Percentiles rank a stretch among this genome's conserved stretches.
These are phyloP conservation scores for Drosophila obscura DNA, from an alignment of 1,140 invertebrate genomes.

Conservation along the genomic window DNA sequence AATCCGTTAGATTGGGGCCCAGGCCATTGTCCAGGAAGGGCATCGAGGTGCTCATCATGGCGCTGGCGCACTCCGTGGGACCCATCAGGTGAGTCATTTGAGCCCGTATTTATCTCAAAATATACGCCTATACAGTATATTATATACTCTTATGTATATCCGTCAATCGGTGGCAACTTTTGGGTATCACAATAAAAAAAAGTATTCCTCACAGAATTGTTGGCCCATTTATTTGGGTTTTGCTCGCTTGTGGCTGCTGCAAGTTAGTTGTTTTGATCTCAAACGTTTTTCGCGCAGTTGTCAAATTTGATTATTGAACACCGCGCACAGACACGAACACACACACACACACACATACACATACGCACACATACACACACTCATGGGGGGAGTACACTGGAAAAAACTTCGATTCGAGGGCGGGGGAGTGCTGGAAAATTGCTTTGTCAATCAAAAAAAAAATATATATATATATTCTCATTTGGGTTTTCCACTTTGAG, in stretches of 20 bases:
- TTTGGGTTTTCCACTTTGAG: too few species aligned
- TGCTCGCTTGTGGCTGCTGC: not conserved
- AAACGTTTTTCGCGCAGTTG: conserved; percentile 76
- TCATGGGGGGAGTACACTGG: conserved; percentile 36
- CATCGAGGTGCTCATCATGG: conserved; percentile 73
- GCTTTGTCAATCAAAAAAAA: conserved; percentile 43
- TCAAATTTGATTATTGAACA: conserved; percentile 75
- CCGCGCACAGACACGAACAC: conserved; percentile 19
- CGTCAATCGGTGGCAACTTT: too few species aligned
- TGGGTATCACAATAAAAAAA: conserved; percentile 30
- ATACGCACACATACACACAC: conserved; percentile 8
- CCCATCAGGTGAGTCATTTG: conserved; percentile 77
- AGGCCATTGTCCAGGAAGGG: conserved; percentile 77
- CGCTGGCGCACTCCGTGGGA: conserved; percentile 74
- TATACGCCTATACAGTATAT: not conserved
- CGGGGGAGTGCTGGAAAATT: conserved; percentile 36
- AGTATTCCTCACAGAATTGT: conserved; percentile 17
- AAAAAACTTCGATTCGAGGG: conserved; percentile 44
- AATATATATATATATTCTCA: too few species aligned
- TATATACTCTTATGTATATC: too few species aligned
- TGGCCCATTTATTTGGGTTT: conserved; percentile 53
- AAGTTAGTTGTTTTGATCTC: conserved; percentile 62
- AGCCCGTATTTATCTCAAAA: conserved; percentile 2
- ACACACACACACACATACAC: conserved; percentile 4
- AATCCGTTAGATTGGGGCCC: conserved; percentile 66